These are phyloP conservation scores for Hoplostethus atlanticus DNA, from an alignment of 2,797 vertebrate species.

Conservation along the genomic window DNA sequence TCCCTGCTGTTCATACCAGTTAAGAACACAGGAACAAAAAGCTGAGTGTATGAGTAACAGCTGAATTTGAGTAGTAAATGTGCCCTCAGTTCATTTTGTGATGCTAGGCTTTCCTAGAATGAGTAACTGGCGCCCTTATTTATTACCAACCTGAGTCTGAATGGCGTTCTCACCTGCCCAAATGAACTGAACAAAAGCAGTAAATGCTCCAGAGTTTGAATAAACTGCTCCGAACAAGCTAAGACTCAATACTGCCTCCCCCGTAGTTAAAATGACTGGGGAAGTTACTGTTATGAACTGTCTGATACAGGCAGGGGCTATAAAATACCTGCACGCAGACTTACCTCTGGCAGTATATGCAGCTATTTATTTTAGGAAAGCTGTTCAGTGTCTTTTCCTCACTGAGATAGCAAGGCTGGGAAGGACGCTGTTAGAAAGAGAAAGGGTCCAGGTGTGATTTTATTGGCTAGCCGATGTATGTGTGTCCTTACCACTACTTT, in stretches of 20 bases:
- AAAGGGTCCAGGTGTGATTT: constrained; percentile 37
- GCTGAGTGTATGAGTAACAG: too few species aligned
- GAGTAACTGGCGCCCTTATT: too few species aligned
- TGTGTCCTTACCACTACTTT: constrained; percentile 27
- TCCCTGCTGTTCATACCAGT: too few species aligned
- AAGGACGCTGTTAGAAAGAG: constrained; percentile 9
- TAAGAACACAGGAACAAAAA: too few species aligned
- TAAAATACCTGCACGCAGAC: constrained; percentile 55
- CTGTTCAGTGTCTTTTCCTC: constrained; percentile 34
- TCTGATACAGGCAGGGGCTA: constrained; percentile 60
- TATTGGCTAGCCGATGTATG: constrained; percentile 18
- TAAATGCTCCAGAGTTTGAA: too few species aligned
- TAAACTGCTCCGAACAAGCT: not conserved
- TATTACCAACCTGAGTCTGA: too few species aligned
- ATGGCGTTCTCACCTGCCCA: too few species aligned
- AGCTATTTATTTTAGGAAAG: constrained; percentile 58
- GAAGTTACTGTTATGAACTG: constrained; percentile 42
- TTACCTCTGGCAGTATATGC: constrained; percentile 36
- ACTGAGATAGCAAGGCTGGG: constrained; percentile 9
- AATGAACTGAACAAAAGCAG: too few species aligned
- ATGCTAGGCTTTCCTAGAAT: too few species aligned
- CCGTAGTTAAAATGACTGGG: constrained; percentile 14
- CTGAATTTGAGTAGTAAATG: constrained; percentile 1
- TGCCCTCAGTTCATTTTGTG: too few species aligned
- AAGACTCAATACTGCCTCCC: constrained; percentile 43